Conservation (phyloP, 2,888 invertebrate genomes). For the Acleris emargana region DNA sequence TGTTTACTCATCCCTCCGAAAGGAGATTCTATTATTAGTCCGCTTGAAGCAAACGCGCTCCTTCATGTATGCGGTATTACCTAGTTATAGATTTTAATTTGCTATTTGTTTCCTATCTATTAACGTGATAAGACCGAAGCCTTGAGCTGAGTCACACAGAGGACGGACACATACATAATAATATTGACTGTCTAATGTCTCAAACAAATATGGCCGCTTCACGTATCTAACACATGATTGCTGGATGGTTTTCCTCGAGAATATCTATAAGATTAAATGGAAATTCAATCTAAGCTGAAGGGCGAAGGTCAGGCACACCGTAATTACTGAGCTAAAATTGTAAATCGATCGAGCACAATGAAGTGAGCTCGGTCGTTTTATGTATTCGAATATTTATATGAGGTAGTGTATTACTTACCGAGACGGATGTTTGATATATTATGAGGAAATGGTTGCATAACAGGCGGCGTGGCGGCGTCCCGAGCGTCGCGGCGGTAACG, state of each 20-base stretch:
- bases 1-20: slow-evolving; percentile 22
- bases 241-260: slow-evolving; percentile 23
- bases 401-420: slow-evolving; percentile 58
- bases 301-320: slow-evolving; percentile 4
- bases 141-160: slow-evolving; percentile 58
- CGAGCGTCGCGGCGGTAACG: slow-evolving; percentile 49
- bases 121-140: slow-evolving; percentile 44
- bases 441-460: slow-evolving; percentile 67
- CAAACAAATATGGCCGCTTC: slow-evolving; percentile 66
- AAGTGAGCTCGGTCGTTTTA: slow-evolving; percentile 10
- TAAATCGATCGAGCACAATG: slow-evolving; percentile 8
- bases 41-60: background rate
- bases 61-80: slow-evolving; percentile 11
- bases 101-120: slow-evolving; percentile 40
- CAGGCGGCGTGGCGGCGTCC: slow-evolving; percentile 49
- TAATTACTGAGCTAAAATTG: slow-evolving; percentile 6
- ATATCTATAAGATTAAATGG: slow-evolving; percentile 25
- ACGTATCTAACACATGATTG: slow-evolving; percentile 46
- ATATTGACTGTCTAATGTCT: slow-evolving; percentile 61
- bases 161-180: slow-evolving; percentile 53
- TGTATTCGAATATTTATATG: slow-evolving; percentile 6
- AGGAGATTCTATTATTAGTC: slow-evolving; percentile 21
- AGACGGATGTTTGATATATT: slow-evolving; percentile 46
- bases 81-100: slow-evolving; percentile 27
- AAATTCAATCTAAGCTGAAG: slow-evolving; percentile 23